phyloP scores from a whole-genome alignment of 2,888 invertebrate species.

The Ochropleura leucogaster region DNA sequence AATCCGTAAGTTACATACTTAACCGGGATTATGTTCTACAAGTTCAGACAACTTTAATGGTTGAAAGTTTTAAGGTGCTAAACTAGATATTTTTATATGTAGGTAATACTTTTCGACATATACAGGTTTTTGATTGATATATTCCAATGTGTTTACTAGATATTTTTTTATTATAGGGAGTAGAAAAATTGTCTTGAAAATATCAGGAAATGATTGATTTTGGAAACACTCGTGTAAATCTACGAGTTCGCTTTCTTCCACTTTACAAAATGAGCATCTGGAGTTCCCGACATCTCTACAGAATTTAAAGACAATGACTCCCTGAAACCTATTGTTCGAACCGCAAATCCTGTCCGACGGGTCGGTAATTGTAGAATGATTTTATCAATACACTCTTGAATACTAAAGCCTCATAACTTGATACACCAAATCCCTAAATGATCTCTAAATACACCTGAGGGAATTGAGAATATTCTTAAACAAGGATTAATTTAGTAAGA shows the following conservation, averaged over 20 bases:
- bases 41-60: slow-evolving; percentile 8
- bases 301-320: not conserved
- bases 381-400: not conserved
- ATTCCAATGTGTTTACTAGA: not conserved
- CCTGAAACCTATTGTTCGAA: slow-evolving; percentile 3
- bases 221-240: too few relatives aligned
- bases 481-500: not conserved
- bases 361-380: not conserved
- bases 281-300: too few relatives aligned
- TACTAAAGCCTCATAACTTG: not conserved
- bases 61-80: slow-evolving; percentile 7
- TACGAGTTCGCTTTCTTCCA: not conserved
- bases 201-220: too few relatives aligned
- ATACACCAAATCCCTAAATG: slow-evolving; percentile 5
- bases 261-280: not conserved
- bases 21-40: slow-evolving; percentile 33
- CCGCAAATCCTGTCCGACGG: not conserved
- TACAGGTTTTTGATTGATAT: not conserved
- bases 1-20: slow-evolving; percentile 45
- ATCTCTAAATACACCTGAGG: not conserved
- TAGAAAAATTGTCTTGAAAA: not conserved
- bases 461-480: not conserved
- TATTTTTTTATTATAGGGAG: not conserved
- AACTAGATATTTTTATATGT: not conserved
- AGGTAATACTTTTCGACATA: not conserved